phyloP scores from a whole-genome alignment of 2,113 vertebrate species.

The Malurus melanocephalus region DNA sequence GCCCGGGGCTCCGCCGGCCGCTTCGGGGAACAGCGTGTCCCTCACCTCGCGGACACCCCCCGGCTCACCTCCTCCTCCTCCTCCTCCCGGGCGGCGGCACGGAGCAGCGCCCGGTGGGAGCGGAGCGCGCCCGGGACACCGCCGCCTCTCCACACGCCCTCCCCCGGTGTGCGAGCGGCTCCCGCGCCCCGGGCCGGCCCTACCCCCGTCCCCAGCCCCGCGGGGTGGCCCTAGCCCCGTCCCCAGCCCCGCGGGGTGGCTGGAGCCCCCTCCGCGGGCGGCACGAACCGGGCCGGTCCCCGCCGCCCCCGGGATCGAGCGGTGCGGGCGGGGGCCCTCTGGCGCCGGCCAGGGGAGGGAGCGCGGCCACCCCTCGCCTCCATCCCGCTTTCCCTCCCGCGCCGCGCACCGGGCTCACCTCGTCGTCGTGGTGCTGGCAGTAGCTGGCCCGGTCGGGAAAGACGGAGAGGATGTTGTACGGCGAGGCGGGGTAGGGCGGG shows the following conservation, averaged over 20 bases:
- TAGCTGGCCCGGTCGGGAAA: conserved; percentile 83
- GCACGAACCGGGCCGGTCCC: background rate
- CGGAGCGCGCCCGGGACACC: background rate
- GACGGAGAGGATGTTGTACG: conserved; percentile 82
- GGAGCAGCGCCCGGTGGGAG: background rate
- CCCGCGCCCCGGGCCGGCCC: background rate
- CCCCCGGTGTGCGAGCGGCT: background rate
- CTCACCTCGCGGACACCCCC: background rate
- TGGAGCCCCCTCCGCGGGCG: background rate
- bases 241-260: background rate
- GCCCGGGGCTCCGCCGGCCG: background rate
- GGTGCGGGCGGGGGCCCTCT: background rate
- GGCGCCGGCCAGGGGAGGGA: background rate
- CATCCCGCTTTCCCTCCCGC: background rate
- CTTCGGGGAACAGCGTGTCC: background rate
- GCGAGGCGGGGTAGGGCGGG: conserved; percentile 77
- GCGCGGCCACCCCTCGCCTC: background rate
- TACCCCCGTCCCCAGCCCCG: too few species aligned
- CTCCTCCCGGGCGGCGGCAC: background rate
- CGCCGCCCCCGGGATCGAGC: background rate
- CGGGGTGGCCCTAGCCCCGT: background rate
- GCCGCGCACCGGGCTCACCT: conserved; percentile 65
- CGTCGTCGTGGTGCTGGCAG: conserved; percentile 83
- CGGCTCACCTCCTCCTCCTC: background rate
- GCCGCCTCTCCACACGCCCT: background rate